Base-by-base conservation (phyloP, 2,797 vertebrate species). In the Cyclopterus lumpus region DNA sequence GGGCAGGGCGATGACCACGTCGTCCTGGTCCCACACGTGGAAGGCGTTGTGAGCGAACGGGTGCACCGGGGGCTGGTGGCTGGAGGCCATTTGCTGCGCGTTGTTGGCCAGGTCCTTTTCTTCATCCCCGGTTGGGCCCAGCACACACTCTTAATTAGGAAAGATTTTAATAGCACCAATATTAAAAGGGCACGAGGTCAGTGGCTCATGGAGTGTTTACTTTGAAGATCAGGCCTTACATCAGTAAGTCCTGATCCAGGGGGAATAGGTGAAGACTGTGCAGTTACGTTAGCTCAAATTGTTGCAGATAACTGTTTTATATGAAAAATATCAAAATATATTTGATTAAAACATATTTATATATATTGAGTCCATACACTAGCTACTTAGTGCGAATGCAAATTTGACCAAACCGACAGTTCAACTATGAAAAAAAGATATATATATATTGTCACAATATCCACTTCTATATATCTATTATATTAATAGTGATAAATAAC, bases 1-100 rank as follows among this genome's bases (percentile, higher is more conserved):
- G 6, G 90, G 80, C 66, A 95, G 71, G 0, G 92, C 61, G 81
- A 96, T 88, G 57, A 94, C 85, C 64, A 95, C 92, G 0, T 94
- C 94, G 6, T 95, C 94, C 83, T 92, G 91, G 85, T 95, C 93
- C 93, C 94, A 95, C 58, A 95, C 89, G 2, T 95, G 94, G 90
- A 95, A 96, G 70, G 94, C 90, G 10, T 95, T 95, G 86, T 93
- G 94, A 48, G 92, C 76, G 20, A 94, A 90, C 0, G 92, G 86
- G 49, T 94, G 89, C 0, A 30, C 28, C 0, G 82, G 34, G 0
- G 92, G 90, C 6, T 85, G 85, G 44, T 91, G 87, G 22, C 79
- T 74, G 49, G 82, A 66, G 20, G 77, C 44, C 62, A 60, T 20
- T n/a, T 3, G 15, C 20, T 84, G 82, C 5, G 44, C 40, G 53